Evolutionary conservation across 2,113 vertebrate genomes (phyloP).

Genomic region (Naja naja): DNA sequence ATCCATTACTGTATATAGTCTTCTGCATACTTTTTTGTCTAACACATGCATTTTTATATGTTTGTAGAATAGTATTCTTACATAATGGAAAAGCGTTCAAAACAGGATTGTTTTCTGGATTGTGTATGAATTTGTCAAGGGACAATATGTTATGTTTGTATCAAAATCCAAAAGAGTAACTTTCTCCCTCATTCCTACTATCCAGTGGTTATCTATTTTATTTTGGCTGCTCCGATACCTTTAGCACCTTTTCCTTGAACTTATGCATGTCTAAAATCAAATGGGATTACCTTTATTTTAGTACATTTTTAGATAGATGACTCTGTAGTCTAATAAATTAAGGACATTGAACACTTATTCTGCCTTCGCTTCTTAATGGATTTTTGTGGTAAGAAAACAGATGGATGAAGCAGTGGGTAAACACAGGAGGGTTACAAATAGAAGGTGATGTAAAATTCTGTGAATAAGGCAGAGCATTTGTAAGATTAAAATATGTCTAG

Average conservation of each 20-base stretch:
- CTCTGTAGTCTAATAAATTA: not conserved
- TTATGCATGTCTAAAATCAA: not conserved
- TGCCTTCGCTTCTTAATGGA: not conserved
- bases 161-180: not conserved
- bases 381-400: not conserved
- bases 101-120: not conserved
- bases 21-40: not conserved
- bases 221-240: not conserved
- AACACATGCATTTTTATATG: not conserved
- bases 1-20: not conserved
- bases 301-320: not conserved
- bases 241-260: not conserved
- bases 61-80: not conserved
- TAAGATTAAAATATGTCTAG: not conserved
- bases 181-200: not conserved
- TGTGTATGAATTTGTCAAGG: not conserved
- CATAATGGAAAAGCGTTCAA: not conserved
- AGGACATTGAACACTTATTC: not conserved
- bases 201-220: not conserved
- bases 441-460: not conserved
- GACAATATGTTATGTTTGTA: not conserved
- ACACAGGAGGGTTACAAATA: not conserved
- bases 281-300: not conserved
- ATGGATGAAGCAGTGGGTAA: not conserved
- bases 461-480: not conserved